Percentiles rank a stretch among this genome's conserved stretches.
phyloP scores from a whole-genome alignment of 2,888 invertebrate species.

The Tipula vernalis region DNA sequence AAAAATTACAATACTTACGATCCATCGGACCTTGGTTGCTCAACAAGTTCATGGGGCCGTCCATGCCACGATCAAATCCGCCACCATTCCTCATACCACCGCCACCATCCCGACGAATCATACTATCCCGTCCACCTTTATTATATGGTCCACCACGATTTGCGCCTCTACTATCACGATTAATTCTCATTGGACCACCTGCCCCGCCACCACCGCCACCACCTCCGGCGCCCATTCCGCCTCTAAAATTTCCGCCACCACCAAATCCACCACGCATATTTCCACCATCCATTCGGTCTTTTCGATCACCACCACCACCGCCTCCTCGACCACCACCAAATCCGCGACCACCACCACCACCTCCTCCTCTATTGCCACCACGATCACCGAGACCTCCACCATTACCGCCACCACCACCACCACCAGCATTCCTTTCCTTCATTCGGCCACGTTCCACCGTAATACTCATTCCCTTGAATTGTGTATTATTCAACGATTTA shows the following conservation, averaged over 20 bases:
- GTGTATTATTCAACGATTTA: conserved; percentile 62
- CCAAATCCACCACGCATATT: conserved; percentile 14
- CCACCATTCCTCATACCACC: conserved; percentile 21
- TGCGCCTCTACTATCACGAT: conserved; percentile 18
- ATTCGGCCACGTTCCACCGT: conserved; percentile 74
- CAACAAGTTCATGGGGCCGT: conserved; percentile 19
- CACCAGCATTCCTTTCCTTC: conserved; percentile 46
- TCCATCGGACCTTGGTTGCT: conserved; percentile 9
- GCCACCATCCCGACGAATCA: conserved; percentile 20
- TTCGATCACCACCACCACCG: conserved; percentile 21
- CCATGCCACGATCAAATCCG: conserved; percentile 32
- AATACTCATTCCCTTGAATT: conserved; percentile 72
- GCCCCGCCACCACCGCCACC: conserved; percentile 24
- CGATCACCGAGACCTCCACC: conserved; percentile 37
- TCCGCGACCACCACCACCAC: conserved; percentile 19
- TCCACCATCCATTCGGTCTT: conserved; percentile 18
- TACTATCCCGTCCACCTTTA: conserved; percentile 13
- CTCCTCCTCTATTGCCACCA: conserved; percentile 17
- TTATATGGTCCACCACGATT: conserved; percentile 17
- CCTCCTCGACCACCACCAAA: conserved; percentile 27
- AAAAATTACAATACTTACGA: not conserved
- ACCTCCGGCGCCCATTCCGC: conserved; percentile 31
- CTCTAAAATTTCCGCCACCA: conserved; percentile 13
- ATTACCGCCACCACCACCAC: conserved; percentile 36
- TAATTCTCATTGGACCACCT: conserved; percentile 21